Percentiles rank a stretch among this genome's conserved stretches.
phyloP scores from a whole-genome alignment of 1,140 invertebrate genomes.

The Oryctes rhinoceros region DNA sequence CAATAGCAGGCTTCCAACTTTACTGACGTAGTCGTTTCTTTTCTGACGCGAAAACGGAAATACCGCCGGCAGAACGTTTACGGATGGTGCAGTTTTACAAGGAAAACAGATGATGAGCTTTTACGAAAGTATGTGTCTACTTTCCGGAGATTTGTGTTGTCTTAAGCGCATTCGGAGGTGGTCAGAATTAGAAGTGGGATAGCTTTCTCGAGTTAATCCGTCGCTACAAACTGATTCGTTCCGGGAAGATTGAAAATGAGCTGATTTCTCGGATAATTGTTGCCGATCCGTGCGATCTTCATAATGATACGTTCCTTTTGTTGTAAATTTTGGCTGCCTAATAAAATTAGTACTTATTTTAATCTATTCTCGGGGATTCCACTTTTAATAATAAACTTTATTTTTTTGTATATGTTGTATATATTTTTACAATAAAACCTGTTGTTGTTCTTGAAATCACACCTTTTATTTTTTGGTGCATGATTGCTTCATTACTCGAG shows the following conservation, averaged over 20 bases:
- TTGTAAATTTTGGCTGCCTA: too few relatives aligned
- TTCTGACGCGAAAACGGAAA: not conserved
- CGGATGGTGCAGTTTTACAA: not conserved
- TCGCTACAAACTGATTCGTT: not conserved
- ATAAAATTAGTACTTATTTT: too few relatives aligned
- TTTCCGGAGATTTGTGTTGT: conserved; percentile 26
- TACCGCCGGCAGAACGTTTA: not conserved
- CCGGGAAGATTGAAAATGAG: not conserved
- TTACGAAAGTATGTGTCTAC: conserved; percentile 12
- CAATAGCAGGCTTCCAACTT: not conserved
- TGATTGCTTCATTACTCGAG: too few relatives aligned
- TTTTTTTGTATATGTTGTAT: too few relatives aligned
- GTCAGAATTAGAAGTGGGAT: not conserved
- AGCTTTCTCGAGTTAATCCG: not conserved
- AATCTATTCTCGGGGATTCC: too few relatives aligned
- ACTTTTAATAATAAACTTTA: too few relatives aligned
- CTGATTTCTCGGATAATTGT: not conserved
- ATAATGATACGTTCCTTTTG: too few relatives aligned
- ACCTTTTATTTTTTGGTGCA: too few relatives aligned
- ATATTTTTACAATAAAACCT: too few relatives aligned
- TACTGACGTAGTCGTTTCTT: conserved; percentile 10
- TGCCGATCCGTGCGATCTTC: not conserved
- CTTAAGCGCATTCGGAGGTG: not conserved
- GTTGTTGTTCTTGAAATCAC: too few relatives aligned
- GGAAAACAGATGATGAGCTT: conserved; percentile 2